A percentile compares a stretch with the other conserved stretches of the same genome.
Conservation (phyloP, 1,140 invertebrate genomes). For the Drosophila santomea region DNA sequence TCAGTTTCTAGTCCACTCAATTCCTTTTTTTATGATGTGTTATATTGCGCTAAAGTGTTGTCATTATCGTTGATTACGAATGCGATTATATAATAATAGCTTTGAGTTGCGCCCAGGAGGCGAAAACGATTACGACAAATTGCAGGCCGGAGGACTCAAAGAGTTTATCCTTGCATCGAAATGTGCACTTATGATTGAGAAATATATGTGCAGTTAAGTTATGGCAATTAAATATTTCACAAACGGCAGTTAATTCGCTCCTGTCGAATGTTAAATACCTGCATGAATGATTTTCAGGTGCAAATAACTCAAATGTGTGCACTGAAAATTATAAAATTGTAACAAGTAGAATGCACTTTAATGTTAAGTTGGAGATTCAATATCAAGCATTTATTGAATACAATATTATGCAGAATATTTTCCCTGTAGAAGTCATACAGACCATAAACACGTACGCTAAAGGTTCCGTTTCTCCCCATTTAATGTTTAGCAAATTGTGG, state of each 20-base stretch:
- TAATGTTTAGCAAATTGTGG: conserved; percentile 56
- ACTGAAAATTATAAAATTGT: not conserved
- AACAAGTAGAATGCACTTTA: too few species aligned
- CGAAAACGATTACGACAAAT: conserved; percentile 18
- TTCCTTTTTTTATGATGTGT: conserved; percentile 63
- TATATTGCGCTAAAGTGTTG: conserved; percentile 68
- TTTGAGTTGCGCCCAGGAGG: not conserved
- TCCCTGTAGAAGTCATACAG: not conserved
- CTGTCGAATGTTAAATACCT: not conserved
- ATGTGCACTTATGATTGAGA: not conserved
- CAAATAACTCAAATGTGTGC: not conserved
- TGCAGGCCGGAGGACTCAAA: conserved; percentile 1
- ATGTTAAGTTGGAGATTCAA: too few species aligned
- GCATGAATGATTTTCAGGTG: not conserved
- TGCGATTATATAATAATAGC: conserved; percentile 66
- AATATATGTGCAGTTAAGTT: not conserved
- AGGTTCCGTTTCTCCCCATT: not conserved
- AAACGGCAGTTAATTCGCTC: conserved; percentile 2
- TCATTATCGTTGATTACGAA: conserved; percentile 68
- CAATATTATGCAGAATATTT: not conserved
- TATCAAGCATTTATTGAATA: not conserved
- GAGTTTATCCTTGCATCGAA: conserved; percentile 1
- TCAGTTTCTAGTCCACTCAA: conserved; percentile 16
- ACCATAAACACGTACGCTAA: conserved; percentile 62
- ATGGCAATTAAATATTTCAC: conserved; percentile 5